Base-by-base conservation (phyloP, 2,113 vertebrate genomes). In the Cyanoramphus novaezelandiae region DNA sequence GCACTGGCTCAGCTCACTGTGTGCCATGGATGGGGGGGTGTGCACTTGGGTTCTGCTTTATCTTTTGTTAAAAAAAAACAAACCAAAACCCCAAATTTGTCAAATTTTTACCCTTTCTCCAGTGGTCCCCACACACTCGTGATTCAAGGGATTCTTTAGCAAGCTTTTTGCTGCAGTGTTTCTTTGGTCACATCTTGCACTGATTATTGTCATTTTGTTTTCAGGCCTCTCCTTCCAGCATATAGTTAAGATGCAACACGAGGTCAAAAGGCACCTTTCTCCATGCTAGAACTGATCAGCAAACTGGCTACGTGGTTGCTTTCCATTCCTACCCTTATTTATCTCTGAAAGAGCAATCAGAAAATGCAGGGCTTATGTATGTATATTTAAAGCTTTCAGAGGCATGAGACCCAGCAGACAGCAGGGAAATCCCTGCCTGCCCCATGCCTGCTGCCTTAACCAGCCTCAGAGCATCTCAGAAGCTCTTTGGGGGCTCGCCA, bases 171-270 rank as follows among this genome's bases (percentile, higher is more conserved):
- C 33, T 10, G 72, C 72, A 28, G 52, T 13, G 33, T 35, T 43
- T 37, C 52, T 86, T 43, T 44, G 78, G 21, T 57, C 3, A 19
- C 2, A 10, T 25, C 35, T n/a, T 9, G 9, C 41, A 3, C 39
- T 21, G 35, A 68, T 87, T 25, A 17, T 41, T 18, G 35, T 39
- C 43, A 24, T 59, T 75, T 52, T 50, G 21, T 57, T 74, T 37
- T 12, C 77, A 21, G 57, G 57, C 29, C 29, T 82, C 76, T 67
- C 76, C 69, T 71, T 44, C 65, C 82, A 87, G 68, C 28, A 1
- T 7, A 18, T 24, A 2, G 37, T 44, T 50, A 2, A 23, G 47
- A 29, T 9, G 60, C 43, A 24, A 35, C 0, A 5, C 0, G 29
- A 75, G 37, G 67, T 69, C 60, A 59, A 50, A 57, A 83, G 18